Conservation (phyloP, 1,140 invertebrate genomes). For the Drosophila nigromelanica region DNA sequence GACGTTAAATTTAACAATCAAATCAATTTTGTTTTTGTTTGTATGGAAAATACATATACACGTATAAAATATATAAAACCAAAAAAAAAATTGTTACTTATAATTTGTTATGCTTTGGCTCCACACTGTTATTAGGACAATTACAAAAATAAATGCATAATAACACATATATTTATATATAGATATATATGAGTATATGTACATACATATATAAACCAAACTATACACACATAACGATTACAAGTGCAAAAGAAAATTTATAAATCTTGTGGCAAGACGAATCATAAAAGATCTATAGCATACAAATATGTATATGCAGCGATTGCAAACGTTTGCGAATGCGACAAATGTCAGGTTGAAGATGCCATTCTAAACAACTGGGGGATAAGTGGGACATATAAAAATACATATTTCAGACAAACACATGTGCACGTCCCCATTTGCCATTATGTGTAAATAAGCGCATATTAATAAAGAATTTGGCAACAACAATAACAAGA, state of each 20-base stretch:
- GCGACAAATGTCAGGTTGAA: conserved; percentile 12
- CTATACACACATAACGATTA: background rate
- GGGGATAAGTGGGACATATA: background rate
- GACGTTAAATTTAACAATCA: conserved; percentile 12
- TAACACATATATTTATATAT: conserved; percentile 21
- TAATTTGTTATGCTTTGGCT: conserved; percentile 77
- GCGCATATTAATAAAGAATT: conserved; percentile 27
- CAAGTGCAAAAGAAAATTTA: conserved; percentile 10
- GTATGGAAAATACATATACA: conserved; percentile 26
- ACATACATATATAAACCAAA: background rate
- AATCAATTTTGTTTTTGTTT: conserved; percentile 13
- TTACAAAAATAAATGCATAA: conserved; percentile 68
- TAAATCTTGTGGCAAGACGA: conserved; percentile 3
- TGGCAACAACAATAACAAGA: conserved; percentile 58
- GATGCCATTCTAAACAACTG: conserved; percentile 9
- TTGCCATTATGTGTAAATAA: conserved; percentile 44
- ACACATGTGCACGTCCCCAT: conserved; percentile 22
- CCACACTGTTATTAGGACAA: conserved; percentile 81
- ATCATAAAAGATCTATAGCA: background rate
- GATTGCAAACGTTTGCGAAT: background rate
- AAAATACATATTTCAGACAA: conserved; percentile 41
- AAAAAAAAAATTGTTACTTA: conserved; percentile 57
- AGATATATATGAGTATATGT: conserved; percentile 16
- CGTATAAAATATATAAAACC: conserved; percentile 39
- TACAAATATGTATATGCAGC: conserved; percentile 6